phyloP scores from a whole-genome alignment of 2,113 vertebrate species.

The Pseudolaguvia tuberculata region DNA sequence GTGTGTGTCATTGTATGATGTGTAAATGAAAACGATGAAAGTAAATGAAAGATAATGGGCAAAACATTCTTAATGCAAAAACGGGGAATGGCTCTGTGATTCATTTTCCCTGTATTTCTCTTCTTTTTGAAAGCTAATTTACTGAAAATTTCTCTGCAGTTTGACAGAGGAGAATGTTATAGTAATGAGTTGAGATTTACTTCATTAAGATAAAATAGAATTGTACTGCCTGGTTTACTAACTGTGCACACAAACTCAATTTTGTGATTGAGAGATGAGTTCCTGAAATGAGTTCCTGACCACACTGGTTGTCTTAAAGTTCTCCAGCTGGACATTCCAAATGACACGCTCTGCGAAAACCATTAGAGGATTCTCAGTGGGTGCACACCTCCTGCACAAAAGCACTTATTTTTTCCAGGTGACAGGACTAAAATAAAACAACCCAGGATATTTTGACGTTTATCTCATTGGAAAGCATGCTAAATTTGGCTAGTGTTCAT shows the following conservation, averaged over 20 bases:
- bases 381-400: constrained; percentile 50
- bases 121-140: constrained; percentile 16
- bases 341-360: constrained; percentile 53
- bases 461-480: neutral
- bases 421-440: neutral
- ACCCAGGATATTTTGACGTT: neutral
- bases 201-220: no score
- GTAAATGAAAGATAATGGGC: neutral
- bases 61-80: constrained; percentile 36
- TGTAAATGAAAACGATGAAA: neutral
- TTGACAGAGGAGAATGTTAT: constrained; percentile 52
- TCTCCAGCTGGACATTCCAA: constrained; percentile 34
- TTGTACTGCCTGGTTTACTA: neutral
- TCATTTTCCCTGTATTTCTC: constrained; percentile 46
- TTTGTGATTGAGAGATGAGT: constrained; percentile 18
- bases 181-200: no score
- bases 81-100: constrained; percentile 42
- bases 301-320: constrained; percentile 16
- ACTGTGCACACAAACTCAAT: constrained; percentile 7
- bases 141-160: constrained; percentile 7
- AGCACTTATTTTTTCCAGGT: neutral
- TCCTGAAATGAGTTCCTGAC: constrained; percentile 1
- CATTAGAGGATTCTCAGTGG: constrained; percentile 51
- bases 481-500: neutral
- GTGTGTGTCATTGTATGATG: neutral